phyloP scores from a whole-genome alignment of 1,140 invertebrate genomes.

The Ooceraea biroi region DNA sequence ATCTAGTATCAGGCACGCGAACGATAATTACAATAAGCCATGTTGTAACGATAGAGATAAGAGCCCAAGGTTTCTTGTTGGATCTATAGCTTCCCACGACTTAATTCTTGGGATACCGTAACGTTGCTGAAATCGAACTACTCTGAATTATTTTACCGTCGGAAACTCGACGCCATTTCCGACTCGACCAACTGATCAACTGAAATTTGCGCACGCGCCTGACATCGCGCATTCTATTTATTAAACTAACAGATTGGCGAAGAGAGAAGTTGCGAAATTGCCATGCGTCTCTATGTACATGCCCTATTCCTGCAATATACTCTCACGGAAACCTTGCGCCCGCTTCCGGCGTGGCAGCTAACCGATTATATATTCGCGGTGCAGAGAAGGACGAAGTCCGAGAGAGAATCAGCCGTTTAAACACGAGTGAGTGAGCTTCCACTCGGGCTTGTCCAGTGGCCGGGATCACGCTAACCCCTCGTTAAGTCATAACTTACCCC shows the following conservation, averaged over 20 bases:
- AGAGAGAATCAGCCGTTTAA: constrained; percentile 80
- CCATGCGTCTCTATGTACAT: not conserved
- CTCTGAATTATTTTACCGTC: not conserved
- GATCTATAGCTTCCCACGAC: not conserved
- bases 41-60: constrained; percentile 4
- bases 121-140: not conserved
- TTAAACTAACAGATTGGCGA: not conserved
- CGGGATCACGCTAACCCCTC: constrained; percentile 84
- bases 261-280: constrained; percentile 22
- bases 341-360: constrained; percentile 73
- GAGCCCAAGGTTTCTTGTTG: not conserved
- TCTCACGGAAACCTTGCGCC: constrained; percentile 70
- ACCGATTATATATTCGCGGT: constrained; percentile 76
- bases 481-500: constrained; percentile 86
- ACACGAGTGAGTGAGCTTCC: constrained; percentile 74
- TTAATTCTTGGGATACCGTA: not conserved
- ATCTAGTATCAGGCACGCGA: constrained; percentile 24
- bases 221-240: not conserved
- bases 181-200: not conserved
- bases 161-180: constrained; percentile 32
- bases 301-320: constrained; percentile 58
- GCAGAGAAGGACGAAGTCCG: constrained; percentile 78
- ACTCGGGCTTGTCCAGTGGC: constrained; percentile 78
- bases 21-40: constrained; percentile 20
- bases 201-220: not conserved